These are phyloP conservation scores for Spatula clypeata DNA, from an alignment of 2,797 vertebrate genomes.

Conservation along the genomic window DNA sequence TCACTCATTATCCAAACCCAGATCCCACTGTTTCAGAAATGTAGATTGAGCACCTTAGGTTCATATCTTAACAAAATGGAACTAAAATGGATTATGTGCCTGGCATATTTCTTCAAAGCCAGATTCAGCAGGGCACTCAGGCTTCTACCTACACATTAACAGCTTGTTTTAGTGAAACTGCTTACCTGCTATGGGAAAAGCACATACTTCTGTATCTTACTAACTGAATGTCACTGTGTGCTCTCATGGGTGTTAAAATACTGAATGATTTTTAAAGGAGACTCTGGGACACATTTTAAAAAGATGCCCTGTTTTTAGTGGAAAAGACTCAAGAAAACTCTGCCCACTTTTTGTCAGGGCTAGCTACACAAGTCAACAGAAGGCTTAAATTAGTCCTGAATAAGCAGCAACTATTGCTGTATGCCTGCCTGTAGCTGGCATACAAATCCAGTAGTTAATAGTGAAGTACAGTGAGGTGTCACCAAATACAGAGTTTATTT, in stretches of 20 bases:
- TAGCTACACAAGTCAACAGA: background rate
- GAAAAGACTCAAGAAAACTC: background rate
- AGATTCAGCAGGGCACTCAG: background rate
- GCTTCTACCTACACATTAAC: background rate
- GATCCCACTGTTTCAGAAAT: background rate
- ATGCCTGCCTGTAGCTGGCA: background rate
- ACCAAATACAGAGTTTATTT: background rate
- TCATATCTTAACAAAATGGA: background rate
- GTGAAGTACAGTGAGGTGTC: background rate
- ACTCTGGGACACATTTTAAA: background rate
- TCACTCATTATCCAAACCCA: background rate
- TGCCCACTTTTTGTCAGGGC: background rate
- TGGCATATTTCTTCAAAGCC: background rate
- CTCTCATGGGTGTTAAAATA: background rate
- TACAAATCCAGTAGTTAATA: background rate
- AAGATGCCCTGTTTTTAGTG: background rate
- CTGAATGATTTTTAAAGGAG: background rate
- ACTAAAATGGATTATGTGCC: background rate
- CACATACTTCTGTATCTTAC: fast-evolving
- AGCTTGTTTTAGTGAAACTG: background rate
- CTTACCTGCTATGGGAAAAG: fast-evolving
- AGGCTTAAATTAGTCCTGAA: background rate
- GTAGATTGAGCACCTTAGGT: background rate
- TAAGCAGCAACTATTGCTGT: background rate
- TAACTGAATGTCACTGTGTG: background rate